Evolutionary conservation across 2,113 vertebrate species (phyloP), one percentile per base, ranked within the genome.

Genomic region (Corapipo altera): DNA sequence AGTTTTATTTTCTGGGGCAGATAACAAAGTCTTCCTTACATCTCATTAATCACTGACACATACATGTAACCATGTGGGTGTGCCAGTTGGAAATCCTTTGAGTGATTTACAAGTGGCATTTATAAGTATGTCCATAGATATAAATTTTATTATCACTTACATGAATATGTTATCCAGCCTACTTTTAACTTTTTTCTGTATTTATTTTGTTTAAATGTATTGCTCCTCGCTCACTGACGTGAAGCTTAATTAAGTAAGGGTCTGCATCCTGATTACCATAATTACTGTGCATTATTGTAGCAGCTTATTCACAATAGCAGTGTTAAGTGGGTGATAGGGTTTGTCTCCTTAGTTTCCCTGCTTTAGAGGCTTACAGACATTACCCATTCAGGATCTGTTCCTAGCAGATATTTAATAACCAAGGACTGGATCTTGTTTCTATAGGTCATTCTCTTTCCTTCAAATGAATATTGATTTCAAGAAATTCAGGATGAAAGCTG

Each of bases 211-310:
- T 85, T 86, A 58, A 94, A 93, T 95, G 23, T 96, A 94, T 93
- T 94, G 64, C 37, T 77, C 21, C 30, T 93, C 49, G 85, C 57
- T 95, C 44, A 58, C 43, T 75, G 57, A 70, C 93, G 28, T 93
- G 88, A 95, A 91, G 83, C 94, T 96, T 97, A 97, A 97, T 97
- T 97, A 97, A 96, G 70, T 84, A 81, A 85, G 71, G 72, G 46
- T 74, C 96, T 97, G 54, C 48, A 96, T 96, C 93, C 96, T 91
- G 85, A 97, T 98, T 97, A 85, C 39, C 75, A 33, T 94, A 91
- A 97, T 96, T 97, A 93, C 27, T 81, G 59, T 62, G 91, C 77
- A 81, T 72, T 91, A 52, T 46, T 65, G 62, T 15, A 91, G 44
- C 15, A 78, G 19, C 64, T 67, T 41, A 0, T 54, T 91, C 73